Conservation (phyloP, 2,113 vertebrate genomes). For the Apus apus region DNA sequence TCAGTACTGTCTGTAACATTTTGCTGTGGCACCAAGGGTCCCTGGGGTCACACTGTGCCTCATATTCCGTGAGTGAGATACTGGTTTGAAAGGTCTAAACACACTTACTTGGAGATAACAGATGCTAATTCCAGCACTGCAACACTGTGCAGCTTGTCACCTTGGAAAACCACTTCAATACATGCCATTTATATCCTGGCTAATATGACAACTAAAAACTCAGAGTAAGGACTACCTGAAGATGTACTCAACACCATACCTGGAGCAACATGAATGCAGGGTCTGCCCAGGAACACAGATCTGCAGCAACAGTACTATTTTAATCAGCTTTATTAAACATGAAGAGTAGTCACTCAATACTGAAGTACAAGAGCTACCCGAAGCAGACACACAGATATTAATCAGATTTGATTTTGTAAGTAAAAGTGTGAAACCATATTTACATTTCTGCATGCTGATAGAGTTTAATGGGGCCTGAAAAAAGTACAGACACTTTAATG, state of each 20-base stretch:
- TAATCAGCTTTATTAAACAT: not conserved
- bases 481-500: not conserved
- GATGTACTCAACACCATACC: not conserved
- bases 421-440: not conserved
- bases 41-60: not conserved
- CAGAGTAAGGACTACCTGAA: not conserved
- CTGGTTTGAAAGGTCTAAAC: not conserved
- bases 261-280: not conserved
- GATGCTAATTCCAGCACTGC: not conserved
- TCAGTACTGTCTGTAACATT: not conserved
- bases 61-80: not conserved
- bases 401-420: not conserved
- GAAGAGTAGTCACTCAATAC: not conserved
- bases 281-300: not conserved
- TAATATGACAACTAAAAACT: not conserved
- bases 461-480: not conserved
- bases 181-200: not conserved
- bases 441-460: not conserved
- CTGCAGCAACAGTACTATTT: not conserved
- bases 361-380: not conserved
- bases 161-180: not conserved
- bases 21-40: not conserved
- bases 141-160: not conserved
- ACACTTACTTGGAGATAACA: not conserved
- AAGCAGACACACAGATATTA: not conserved